A percentile compares a stretch with the other conserved stretches of the same genome.
Conservation (phyloP, 2,888 invertebrate species). For the Trachelus troglodyta region DNA sequence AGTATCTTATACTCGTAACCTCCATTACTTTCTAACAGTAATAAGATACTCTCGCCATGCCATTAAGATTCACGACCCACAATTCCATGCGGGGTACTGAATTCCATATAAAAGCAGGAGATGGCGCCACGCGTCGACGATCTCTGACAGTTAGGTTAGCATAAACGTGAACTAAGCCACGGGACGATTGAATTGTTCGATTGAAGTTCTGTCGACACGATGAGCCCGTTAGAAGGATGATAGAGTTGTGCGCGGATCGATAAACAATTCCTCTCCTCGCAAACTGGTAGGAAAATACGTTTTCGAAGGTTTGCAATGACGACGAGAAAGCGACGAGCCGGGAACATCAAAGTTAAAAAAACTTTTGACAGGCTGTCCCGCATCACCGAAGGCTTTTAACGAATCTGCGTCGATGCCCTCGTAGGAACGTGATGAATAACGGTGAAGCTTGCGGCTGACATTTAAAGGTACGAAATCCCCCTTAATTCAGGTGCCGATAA, state of each 20-base stretch:
- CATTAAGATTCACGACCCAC: background rate
- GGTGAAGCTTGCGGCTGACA: background rate
- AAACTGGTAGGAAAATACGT: background rate
- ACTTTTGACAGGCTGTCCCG: background rate
- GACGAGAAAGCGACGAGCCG: background rate
- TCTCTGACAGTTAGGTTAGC: background rate
- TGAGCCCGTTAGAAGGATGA: background rate
- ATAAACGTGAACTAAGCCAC: background rate
- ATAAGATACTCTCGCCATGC: background rate
- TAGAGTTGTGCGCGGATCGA: background rate
- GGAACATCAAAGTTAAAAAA: background rate
- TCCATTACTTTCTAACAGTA: background rate
- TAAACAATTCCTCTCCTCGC: background rate
- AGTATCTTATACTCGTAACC: background rate
- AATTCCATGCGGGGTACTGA: background rate
- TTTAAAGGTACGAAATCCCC: background rate
- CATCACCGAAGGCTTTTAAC: conserved; percentile 1
- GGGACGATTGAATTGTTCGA: background rate
- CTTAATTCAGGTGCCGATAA: background rate
- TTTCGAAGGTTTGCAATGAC: background rate
- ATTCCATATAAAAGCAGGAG: background rate
- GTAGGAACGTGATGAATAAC: background rate
- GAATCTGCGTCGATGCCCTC: background rate
- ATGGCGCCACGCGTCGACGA: background rate
- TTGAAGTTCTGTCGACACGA: background rate